Evolutionary conservation across 1,140 invertebrate species (phyloP), one percentile per base, ranked within the genome.

Genomic region (Apis laboriosa): DNA sequence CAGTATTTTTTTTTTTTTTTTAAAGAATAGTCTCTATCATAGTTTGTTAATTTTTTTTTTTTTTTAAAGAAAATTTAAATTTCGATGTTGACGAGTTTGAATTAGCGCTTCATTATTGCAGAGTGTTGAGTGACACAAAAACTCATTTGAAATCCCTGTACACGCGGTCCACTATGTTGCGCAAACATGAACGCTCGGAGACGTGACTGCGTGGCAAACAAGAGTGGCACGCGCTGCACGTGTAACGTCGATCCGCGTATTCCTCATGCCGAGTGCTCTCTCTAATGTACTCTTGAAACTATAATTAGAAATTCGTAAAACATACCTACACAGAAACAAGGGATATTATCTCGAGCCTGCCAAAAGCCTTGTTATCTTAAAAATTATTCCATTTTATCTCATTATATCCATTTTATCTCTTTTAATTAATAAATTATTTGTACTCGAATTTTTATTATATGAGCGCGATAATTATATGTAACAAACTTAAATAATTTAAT

Each of bases 141-240:
- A 88, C 53, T 73, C 60, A 87, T 60, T 63, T 51, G 60, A 34
- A 61, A 28, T 66, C 75, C 5, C 15, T 43, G 72, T 74, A 66
- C 28, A 77, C 28, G n/a, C 34, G 60, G 64, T 72, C 73, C 68
- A 15, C 28, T 28, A 55, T 66, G 80, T 90, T 89, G 85, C 83
- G 85, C 87, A 90, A 91, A 90, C 86, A 89, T 61, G 66, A 84
- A 80, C 66, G 81, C 66, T 63, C 77, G 61, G 80, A 92, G 89
- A 94, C 93, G 93, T 94, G 93, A 93, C 93, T 89, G 86, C 85
- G 80, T 79, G 67, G 86, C 91, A 92, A 94, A 93, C 92, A 92
- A 43, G 77, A 83, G 72, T 84, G 91, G 84, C 85, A 89, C 89
- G 90, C 90, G 90, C 83, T 88, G 87, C 92, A 91, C 91, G 91